A percentile compares a stretch with the other conserved stretches of the same genome.
Conservation (phyloP, 1,140 invertebrate genomes). For the Trachymyrmex cornetzi region DNA sequence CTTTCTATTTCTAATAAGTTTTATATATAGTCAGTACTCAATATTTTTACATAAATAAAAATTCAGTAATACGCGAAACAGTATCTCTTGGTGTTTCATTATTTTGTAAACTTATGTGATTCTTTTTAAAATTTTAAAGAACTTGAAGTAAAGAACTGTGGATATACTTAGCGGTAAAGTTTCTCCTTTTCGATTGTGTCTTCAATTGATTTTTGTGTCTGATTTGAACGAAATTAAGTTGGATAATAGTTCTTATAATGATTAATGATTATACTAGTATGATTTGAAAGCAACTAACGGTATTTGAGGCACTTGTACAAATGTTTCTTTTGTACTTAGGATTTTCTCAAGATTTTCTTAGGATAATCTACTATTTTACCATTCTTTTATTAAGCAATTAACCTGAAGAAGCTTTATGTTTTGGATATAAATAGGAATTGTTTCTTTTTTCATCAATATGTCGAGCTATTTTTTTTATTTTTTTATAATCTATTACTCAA, state of each 20-base stretch:
- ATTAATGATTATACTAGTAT: conserved; percentile 26
- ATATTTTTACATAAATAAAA: conserved; percentile 7
- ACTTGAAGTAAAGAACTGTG: conserved; percentile 22
- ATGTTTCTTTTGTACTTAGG: conserved; percentile 34
- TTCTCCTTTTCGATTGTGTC: background rate
- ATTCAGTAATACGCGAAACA: conserved; percentile 3
- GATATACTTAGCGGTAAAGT: conserved; percentile 37
- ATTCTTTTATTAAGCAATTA: conserved; percentile 67
- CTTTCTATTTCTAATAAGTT: background rate
- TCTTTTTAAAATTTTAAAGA: background rate
- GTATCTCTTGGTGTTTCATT: conserved; percentile 62
- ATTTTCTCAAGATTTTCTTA: conserved; percentile 36
- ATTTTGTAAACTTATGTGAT: conserved; percentile 52
- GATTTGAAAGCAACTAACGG: conserved; percentile 55
- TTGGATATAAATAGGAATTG: conserved; percentile 64
- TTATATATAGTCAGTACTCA: background rate
- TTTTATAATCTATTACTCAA: conserved; percentile 10
- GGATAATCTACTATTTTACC: conserved; percentile 31
- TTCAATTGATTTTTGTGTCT: background rate
- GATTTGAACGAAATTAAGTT: conserved; percentile 29
- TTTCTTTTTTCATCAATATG: conserved; percentile 14
- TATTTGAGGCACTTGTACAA: conserved; percentile 24
- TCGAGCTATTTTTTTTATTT: conserved; percentile 16
- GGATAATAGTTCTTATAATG: conserved; percentile 31
- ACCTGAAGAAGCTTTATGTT: conserved; percentile 68